Conservation (phyloP, 2,888 invertebrate genomes). For the Sphecodes monilicornis region DNA sequence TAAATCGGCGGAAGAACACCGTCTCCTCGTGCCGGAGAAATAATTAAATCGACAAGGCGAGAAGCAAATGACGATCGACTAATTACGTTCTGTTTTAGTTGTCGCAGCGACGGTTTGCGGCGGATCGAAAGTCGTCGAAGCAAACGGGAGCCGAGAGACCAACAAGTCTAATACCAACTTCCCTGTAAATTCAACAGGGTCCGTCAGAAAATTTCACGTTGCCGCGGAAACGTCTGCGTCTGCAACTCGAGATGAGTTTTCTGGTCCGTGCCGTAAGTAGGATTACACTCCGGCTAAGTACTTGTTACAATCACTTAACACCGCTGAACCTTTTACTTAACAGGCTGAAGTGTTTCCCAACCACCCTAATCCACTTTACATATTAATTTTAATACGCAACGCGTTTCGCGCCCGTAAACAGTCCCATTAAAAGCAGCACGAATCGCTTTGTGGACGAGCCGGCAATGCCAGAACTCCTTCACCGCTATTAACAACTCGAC, state of each 20-base stretch:
- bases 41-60: slow-evolving; percentile 3
- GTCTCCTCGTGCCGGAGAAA: not conserved
- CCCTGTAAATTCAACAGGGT: slow-evolving; percentile 36
- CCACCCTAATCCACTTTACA: slow-evolving; percentile 16
- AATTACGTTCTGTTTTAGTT: slow-evolving; percentile 4
- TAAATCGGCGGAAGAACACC: not conserved
- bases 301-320: slow-evolving; percentile 55
- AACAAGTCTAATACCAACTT: slow-evolving; percentile 34
- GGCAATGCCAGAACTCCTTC: too few relatives aligned
- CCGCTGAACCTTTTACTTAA: slow-evolving; percentile 43
- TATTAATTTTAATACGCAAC: slow-evolving; percentile 29
- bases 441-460: not conserved
- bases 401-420: slow-evolving; percentile 1
- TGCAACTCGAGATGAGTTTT: slow-evolving; percentile 46
- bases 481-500: not conserved
- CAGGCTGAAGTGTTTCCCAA: slow-evolving; percentile 8
- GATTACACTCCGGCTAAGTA: slow-evolving; percentile 50
- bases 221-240: slow-evolving; percentile 22
- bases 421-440: not conserved
- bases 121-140: not conserved
- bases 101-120: not conserved
- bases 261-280: slow-evolving; percentile 44
- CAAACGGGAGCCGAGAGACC: slow-evolving; percentile 15
- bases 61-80: not conserved
- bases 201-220: slow-evolving; percentile 44